Evolutionary conservation across 2,888 invertebrate species (phyloP).

Genomic region (Amphipoea oculea): DNA sequence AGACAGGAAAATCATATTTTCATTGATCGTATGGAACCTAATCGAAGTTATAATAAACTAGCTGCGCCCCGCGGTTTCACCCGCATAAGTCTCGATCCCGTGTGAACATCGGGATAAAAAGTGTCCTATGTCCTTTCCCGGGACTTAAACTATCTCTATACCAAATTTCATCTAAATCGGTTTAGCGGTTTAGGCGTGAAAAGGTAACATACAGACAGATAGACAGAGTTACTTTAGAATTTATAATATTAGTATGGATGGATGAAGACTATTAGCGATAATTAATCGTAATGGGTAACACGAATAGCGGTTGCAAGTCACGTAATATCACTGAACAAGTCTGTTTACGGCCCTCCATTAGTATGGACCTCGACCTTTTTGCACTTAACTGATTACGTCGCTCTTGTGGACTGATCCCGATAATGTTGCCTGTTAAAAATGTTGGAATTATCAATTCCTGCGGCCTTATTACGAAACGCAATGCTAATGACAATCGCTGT

Average conservation of each 20-base stretch:
- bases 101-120: too few relatives aligned
- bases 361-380: conserved; percentile 35
- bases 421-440: not conserved
- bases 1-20: too few relatives aligned
- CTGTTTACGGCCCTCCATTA: conserved; percentile 15
- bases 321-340: not conserved
- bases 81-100: too few relatives aligned
- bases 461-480: not conserved
- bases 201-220: too few relatives aligned
- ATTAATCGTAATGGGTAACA: conserved; percentile 8
- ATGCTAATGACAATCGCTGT: not conserved
- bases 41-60: not conserved
- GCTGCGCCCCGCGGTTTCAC: too few relatives aligned
- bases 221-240: too few relatives aligned
- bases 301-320: not conserved
- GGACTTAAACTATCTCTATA: too few relatives aligned
- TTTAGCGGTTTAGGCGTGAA: too few relatives aligned
- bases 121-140: too few relatives aligned
- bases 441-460: not conserved
- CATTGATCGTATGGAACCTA: not conserved
- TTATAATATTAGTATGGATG: too few relatives aligned
- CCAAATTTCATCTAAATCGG: too few relatives aligned
- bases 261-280: not conserved
- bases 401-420: conserved; percentile 14
- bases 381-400: conserved; percentile 31